Conservation (phyloP, 92 coral and sea anemone genomes). For the Micromussa lordhowensis region DNA sequence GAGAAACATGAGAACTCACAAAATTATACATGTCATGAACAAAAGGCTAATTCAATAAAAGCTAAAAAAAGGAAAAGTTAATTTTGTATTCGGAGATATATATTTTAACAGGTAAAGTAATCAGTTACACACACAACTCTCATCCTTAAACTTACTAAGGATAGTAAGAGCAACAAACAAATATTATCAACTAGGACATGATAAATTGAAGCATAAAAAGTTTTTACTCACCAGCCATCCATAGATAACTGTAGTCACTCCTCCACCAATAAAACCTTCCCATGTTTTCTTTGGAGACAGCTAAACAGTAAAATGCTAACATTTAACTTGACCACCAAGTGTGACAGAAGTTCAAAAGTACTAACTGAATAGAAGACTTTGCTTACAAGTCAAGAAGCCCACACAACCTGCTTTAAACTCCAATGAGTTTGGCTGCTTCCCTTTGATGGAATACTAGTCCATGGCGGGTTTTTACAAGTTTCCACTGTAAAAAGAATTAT, state of each 20-base stretch:
- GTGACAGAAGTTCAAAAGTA: neutral
- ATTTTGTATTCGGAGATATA: too few species aligned
- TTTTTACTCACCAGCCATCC: slow-evolving; percentile 87
- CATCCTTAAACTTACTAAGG: too few species aligned
- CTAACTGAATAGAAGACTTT: neutral
- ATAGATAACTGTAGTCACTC: slow-evolving; percentile 88
- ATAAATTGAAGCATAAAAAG: too few species aligned
- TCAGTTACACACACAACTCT: too few species aligned
- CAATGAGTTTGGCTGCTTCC: neutral
- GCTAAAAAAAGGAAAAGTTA: too few species aligned
- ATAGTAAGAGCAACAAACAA: too few species aligned
- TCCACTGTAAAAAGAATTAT: neutral
- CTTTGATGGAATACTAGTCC: neutral
- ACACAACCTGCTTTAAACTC: neutral
- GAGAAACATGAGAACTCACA: too few species aligned
- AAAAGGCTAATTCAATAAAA: too few species aligned
- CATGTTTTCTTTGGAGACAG: slow-evolving; percentile 99
- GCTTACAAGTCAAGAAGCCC: neutral
- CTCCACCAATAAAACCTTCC: slow-evolving; percentile 99
- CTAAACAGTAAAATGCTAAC: slow-evolving; percentile 23
- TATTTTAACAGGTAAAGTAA: too few species aligned
- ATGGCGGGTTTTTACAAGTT: neutral
- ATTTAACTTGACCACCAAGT: neutral
- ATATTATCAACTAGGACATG: too few species aligned
- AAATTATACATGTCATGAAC: too few species aligned